Conservation (phyloP, 2,113 vertebrate species). For the Aix galericulata region DNA sequence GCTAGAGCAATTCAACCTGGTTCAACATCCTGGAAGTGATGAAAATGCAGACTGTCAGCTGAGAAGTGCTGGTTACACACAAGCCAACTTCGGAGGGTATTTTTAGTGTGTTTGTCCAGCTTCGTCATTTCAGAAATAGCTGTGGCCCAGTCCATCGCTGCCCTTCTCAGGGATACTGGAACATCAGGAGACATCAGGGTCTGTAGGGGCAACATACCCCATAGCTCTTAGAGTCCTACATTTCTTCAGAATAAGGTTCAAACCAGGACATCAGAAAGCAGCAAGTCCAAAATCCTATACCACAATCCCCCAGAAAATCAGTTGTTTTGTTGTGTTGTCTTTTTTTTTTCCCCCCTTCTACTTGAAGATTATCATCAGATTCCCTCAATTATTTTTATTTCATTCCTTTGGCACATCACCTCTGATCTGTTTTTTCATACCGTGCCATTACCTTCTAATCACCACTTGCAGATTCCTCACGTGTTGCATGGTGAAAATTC, state of each 20-base stretch:
- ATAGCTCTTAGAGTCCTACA: fast-evolving
- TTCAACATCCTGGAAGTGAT: slow-evolving; percentile 29
- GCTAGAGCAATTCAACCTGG: not conserved
- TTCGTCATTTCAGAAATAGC: not conserved
- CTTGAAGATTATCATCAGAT: not conserved
- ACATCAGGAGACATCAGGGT: not conserved
- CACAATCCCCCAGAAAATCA: not conserved
- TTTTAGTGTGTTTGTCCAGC: slow-evolving; percentile 24
- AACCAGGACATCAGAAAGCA: not conserved
- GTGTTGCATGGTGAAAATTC: not conserved
- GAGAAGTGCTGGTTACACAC: not conserved
- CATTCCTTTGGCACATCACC: slow-evolving; percentile 15
- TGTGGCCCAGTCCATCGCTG: not conserved
- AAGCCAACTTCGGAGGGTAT: not conserved
- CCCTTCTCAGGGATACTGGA: not conserved
- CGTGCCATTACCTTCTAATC: not conserved
- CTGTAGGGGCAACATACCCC: not conserved
- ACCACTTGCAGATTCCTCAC: slow-evolving; percentile 22
- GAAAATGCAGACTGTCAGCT: slow-evolving; percentile 24
- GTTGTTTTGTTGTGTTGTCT: fast-evolving
- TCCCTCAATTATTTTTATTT: slow-evolving; percentile 12
- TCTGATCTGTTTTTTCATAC: not conserved
- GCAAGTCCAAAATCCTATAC: not conserved
- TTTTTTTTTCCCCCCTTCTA: not conserved
- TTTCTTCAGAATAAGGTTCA: not conserved